phyloP scores from a whole-genome alignment of 2,888 invertebrate genomes.

The Perithous albicinctus region DNA sequence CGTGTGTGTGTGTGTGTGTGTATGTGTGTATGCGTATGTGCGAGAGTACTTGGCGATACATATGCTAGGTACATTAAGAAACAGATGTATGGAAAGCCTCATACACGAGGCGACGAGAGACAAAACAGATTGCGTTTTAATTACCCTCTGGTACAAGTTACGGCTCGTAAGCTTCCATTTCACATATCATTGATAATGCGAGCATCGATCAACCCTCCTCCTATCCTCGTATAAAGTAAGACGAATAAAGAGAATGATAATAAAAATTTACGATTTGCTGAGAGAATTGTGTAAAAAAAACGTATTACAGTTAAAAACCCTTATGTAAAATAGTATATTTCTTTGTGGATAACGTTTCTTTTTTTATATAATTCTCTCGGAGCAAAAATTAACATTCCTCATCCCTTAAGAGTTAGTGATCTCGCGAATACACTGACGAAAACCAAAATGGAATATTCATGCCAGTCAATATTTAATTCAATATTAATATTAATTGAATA shows the following conservation, averaged over 20 bases:
- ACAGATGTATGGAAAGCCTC: constrained; percentile 1
- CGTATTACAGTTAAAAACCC: neutral
- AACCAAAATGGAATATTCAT: neutral
- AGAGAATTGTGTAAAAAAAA: constrained; percentile 29
- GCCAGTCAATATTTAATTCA: neutral
- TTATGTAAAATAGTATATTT: neutral
- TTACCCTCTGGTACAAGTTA: constrained; percentile 53
- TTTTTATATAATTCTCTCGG: constrained; percentile 21
- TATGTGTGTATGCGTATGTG: neutral
- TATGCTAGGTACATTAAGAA: neutral
- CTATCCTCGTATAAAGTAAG: constrained; percentile 4
- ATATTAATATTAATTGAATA: neutral
- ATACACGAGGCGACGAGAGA: neutral
- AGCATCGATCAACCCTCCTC: constrained; percentile 24
- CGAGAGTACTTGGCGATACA: neutral
- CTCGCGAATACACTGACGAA: constrained; percentile 4
- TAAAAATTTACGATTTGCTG: neutral
- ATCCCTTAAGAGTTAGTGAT: neutral
- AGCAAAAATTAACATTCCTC: constrained; percentile 30
- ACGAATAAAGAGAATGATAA: constrained; percentile 17
- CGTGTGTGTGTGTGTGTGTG: neutral
- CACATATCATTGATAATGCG: constrained; percentile 42
- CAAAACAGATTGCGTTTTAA: constrained; percentile 19
- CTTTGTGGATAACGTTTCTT: neutral
- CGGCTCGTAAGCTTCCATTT: constrained; percentile 60